These are phyloP conservation scores for Ditula angustiorana DNA, from an alignment of 2,888 invertebrate genomes.

Conservation along the genomic window DNA sequence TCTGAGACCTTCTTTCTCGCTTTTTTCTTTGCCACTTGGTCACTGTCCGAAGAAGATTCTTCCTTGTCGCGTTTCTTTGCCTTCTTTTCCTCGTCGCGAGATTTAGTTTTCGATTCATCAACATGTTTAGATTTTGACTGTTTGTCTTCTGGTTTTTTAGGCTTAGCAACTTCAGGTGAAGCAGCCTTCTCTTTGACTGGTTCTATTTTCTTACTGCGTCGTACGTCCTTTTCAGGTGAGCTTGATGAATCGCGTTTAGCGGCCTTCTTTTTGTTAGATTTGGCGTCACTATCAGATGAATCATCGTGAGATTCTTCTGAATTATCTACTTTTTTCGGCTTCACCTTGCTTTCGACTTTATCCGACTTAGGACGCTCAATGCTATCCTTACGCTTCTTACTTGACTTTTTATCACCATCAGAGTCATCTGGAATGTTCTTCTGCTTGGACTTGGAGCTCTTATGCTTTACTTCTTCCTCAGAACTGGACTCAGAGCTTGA, in stretches of 20 bases:
- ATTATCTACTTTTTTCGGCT: constrained; percentile 73
- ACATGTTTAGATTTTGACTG: constrained; percentile 79
- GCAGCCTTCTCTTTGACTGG: constrained; percentile 66
- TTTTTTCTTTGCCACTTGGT: constrained; percentile 82
- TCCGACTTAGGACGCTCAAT: constrained; percentile 70
- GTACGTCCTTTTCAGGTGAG: constrained; percentile 75
- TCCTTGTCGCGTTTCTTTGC: constrained; percentile 86
- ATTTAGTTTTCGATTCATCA: constrained; percentile 82
- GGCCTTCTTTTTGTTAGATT: constrained; percentile 80
- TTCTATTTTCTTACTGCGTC: constrained; percentile 71
- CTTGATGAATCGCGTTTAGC: constrained; percentile 76
- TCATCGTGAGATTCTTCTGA: constrained; percentile 77
- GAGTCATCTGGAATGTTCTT: constrained; percentile 81
- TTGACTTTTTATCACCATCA: constrained; percentile 74
- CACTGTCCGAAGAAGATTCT: constrained; percentile 83
- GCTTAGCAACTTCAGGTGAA: constrained; percentile 73
- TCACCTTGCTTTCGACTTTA: constrained; percentile 68
- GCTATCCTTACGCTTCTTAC: constrained; percentile 74
- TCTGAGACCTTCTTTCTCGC: constrained; percentile 85
- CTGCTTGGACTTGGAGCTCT: constrained; percentile 76
- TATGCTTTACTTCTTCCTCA: constrained; percentile 81
- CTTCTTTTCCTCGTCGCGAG: constrained; percentile 87
- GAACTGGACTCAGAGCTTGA: constrained; percentile 83
- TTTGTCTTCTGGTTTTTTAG: constrained; percentile 72
- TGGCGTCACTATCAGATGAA: constrained; percentile 81